phyloP scores from a whole-genome alignment of 2,888 invertebrate species.

The Protophormia terraenovae region DNA sequence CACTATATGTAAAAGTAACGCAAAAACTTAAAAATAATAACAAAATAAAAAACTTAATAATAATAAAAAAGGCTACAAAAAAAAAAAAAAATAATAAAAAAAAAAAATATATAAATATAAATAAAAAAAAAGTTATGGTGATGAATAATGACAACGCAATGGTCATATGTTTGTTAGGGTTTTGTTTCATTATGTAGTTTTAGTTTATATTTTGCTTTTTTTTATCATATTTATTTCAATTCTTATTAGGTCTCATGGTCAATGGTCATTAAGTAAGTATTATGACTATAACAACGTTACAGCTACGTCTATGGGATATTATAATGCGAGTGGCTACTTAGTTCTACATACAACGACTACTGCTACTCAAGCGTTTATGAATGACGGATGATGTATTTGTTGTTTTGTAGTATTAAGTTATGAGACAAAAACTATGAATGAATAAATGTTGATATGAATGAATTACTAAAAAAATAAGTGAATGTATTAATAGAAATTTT shows the following conservation, averaged over 20 bases:
- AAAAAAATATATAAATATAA: too few relatives aligned
- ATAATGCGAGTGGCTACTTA: not conserved
- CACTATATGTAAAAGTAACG: conserved; percentile 1
- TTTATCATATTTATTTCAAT: conserved; percentile 28
- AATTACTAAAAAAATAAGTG: not conserved
- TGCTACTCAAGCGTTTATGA: conserved; percentile 18
- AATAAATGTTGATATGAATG: not conserved
- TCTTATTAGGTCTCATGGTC: conserved; percentile 63
- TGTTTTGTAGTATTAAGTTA: not conserved
- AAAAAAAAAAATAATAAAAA: not conserved
- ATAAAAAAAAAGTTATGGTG: conserved; percentile 12
- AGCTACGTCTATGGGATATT: not conserved
- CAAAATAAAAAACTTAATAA: not conserved
- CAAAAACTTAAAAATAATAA: conserved; percentile 1
- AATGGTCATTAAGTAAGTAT: conserved; percentile 50
- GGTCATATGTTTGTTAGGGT: conserved; percentile 17
- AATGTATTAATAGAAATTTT: not conserved
- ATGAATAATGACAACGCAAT: conserved; percentile 50
- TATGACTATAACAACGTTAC: conserved; percentile 11
- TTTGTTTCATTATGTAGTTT: not conserved
- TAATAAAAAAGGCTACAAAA: conserved; percentile 5
- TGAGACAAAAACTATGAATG: conserved; percentile 42
- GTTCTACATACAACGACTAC: not conserved
- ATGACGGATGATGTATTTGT: not conserved
- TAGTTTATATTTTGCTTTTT: not conserved